Evolutionary conservation across 2,888 invertebrate genomes (phyloP).

Genomic region (Vesta saturnalis): DNA sequence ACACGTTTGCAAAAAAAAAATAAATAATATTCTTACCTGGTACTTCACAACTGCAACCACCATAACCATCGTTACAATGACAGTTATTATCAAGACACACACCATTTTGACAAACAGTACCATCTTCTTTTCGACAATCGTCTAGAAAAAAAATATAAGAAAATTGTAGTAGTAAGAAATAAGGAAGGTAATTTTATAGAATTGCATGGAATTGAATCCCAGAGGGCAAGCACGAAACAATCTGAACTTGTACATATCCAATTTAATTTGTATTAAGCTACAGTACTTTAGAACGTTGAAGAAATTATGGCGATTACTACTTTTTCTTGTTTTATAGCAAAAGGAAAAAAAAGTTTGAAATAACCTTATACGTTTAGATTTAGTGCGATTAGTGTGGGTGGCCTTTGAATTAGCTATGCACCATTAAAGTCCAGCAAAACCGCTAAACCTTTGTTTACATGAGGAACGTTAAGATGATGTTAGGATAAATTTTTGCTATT

Average conservation of each 20-base stretch:
- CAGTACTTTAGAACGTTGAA: not conserved
- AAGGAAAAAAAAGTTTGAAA: not conserved
- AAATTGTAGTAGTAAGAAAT: constrained; percentile 9
- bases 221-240: constrained; percentile 39
- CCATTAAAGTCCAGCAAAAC: constrained; percentile 14
- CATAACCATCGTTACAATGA: constrained; percentile 95
- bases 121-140: constrained; percentile 92
- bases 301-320: constrained; percentile 20
- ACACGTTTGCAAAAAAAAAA: not conserved
- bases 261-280: constrained; percentile 25
- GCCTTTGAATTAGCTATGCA: constrained; percentile 15
- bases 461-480: constrained; percentile 21
- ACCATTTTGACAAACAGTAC: constrained; percentile 90
- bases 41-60: constrained; percentile 94
- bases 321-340: no score
- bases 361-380: not conserved
- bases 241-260: constrained; percentile 23
- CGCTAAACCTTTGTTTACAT: constrained; percentile 21
- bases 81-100: constrained; percentile 93
- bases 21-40: constrained; percentile 72
- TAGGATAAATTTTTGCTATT: constrained; percentile 21
- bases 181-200: constrained; percentile 23
- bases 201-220: constrained; percentile 23
- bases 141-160: constrained; percentile 67
- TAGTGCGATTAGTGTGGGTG: constrained; percentile 20